Evolutionary conservation across 2,888 invertebrate species (phyloP), one percentile per base, ranked within the genome.

Genomic region (Leuctra nigra): DNA sequence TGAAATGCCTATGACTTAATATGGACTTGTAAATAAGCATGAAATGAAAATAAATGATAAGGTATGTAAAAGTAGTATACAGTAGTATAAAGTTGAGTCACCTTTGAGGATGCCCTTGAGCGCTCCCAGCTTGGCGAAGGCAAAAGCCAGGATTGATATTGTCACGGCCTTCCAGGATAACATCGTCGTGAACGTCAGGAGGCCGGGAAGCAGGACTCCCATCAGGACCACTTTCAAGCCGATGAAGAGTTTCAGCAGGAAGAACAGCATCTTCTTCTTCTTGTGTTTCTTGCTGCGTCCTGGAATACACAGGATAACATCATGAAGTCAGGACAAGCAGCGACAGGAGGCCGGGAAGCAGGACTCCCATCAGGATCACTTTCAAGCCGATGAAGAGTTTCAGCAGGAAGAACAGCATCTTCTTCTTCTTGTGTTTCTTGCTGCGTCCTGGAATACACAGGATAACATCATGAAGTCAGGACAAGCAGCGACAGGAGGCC

Each of bases 161-260:
- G 77, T 67, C 13, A 79, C 73, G 0, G 78, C 74, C 62, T 78
- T 74, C 59, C 82, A 80, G 20, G 86, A 81, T 50, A 87, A 69
- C 38, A 86, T 78, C 1, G 85, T 83, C 60, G 87, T 69, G 1
- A 80, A 77, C 65, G 87, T 87, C 54, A 88, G 68, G 0, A 83
- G 78, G 33, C 86, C 70, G 0, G 87, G 86, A 48, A 87, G 70
- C 7, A 87, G 64, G 1, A 88, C 69, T 33, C 64, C 63, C 29
- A 82, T 76, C 67, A 86, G 86, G 1, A 84, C 80, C 52, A 84
- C 73, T 16, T 86, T 65, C 22, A 83, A 72, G 0, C 83, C 85
- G 18, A 85, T 63, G 16, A 87, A 68, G 59, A 86, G 53, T 0
- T 85, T 83, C 61, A 82, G 68, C 55, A 85, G 68, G 62, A 76